Base-by-base conservation (phyloP, 2,888 invertebrate genomes). In the Drosophila recens region DNA sequence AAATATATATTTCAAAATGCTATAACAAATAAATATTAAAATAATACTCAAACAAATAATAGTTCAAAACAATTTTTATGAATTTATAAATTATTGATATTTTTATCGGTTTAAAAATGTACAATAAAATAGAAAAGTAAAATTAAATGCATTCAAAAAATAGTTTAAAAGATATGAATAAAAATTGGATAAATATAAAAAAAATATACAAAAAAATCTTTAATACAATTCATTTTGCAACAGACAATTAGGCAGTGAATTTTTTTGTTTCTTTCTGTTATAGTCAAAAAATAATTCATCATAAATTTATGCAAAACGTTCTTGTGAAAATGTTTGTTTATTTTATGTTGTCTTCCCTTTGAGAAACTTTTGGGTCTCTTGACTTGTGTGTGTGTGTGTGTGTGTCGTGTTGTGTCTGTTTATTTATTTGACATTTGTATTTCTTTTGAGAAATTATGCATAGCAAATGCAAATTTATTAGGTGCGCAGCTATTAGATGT, bases 401-500 rank as follows among this genome's bases (percentile, higher is more conserved):
- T 33, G 49, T 49, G 52, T 40, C 15, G 45, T 30, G 56, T 59
- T 72, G 63, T 59, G 45, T 49, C 52, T 67, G 54, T 72, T 56
- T 77, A 53, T 79, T 67, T 79, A 61, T 79, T 65, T 79, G 79
- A 64, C 59, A 67, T 73, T 80, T 58, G 34, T 13, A 46, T 46
- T 58, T 72, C 75, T 63, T 58, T 64, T 58, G 66, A 70, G 67
- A 75, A 89, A 81, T 87, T 84, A 84, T 89, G 85, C 89, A 81
- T 84, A 49, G 72, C 72, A 70, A 81, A 89, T 89, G 88, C 72
- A 84, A 79, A 85, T 85, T 85, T 89, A 87, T 85, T 76, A 81
- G 84, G 67, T 83, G 87, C 79, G 74, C 73, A 87, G 70, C 78
- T 77, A 56, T 73, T 72, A 68, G 64, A 67, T 40, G 51, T 3